Percentiles rank a stretch among this genome's conserved stretches.
Evolutionary conservation across 2,888 invertebrate species (phyloP).

Genomic region (Drosophila parthenogenetica): DNA sequence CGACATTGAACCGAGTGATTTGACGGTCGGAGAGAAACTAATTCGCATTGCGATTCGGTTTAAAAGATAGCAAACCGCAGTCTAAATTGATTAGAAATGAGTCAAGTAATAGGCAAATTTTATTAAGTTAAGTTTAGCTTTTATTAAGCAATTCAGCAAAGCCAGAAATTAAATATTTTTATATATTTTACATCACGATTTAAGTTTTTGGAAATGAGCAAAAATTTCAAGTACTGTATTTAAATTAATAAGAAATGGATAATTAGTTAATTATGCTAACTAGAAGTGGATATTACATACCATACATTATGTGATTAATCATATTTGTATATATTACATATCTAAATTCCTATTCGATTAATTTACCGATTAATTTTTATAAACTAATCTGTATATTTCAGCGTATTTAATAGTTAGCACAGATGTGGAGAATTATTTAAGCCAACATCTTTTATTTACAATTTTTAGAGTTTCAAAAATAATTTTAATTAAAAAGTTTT

Average conservation of each 20-base stretch:
- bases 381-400: neutral
- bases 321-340: neutral
- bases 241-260: slow-evolving; percentile 31
- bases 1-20: slow-evolving; percentile 39
- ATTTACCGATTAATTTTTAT: slow-evolving; percentile 2
- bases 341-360: slow-evolving; percentile 10
- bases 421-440: slow-evolving; percentile 39
- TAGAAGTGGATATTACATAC: slow-evolving; percentile 34
- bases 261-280: slow-evolving; percentile 48
- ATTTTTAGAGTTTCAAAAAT: neutral
- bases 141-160: slow-evolving; percentile 66
- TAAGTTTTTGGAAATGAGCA: slow-evolving; percentile 49
- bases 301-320: slow-evolving; percentile 18
- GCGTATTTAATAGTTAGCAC: slow-evolving; percentile 44
- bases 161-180: slow-evolving; percentile 39
- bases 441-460: slow-evolving; percentile 9
- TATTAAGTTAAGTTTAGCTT: slow-evolving; percentile 51
- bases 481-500: too few species aligned
- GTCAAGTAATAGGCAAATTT: neutral
- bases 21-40: slow-evolving; percentile 45
- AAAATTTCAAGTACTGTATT: slow-evolving; percentile 38
- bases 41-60: neutral
- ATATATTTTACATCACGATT: slow-evolving; percentile 34
- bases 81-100: neutral
- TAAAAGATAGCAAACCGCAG: neutral